phyloP scores from a whole-genome alignment of 1,140 invertebrate species.

The Hormaphis cornu region DNA sequence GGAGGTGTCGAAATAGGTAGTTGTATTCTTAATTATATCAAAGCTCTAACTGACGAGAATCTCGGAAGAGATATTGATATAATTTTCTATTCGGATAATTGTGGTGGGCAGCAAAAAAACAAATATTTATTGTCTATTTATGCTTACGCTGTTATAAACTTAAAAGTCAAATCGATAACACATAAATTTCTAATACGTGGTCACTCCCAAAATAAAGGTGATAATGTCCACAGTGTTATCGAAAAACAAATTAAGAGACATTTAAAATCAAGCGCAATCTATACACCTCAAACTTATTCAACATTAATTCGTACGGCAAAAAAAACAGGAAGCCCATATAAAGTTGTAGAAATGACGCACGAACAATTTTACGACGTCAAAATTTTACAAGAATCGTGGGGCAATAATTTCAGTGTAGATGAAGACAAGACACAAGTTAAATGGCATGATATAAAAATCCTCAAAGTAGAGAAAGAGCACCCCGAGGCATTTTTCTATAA shows the following conservation, averaged over 20 bases:
- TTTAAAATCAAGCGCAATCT: background rate
- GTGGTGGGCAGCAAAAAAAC: slow-evolving; percentile 35
- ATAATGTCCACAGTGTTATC: background rate
- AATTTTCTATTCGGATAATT: slow-evolving; percentile 38
- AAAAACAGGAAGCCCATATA: background rate
- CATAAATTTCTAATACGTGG: background rate
- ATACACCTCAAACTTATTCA: background rate
- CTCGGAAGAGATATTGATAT: slow-evolving; percentile 19
- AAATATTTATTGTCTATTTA: slow-evolving; percentile 21
- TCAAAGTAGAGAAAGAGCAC: slow-evolving; percentile 6
- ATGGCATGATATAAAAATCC: slow-evolving; percentile 4
- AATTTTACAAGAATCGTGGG: slow-evolving; percentile 3
- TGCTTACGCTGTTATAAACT: slow-evolving; percentile 26
- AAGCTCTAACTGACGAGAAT: background rate
- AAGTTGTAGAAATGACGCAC: slow-evolving; percentile 1
- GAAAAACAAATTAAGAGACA: background rate
- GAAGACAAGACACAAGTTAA: slow-evolving; percentile 11
- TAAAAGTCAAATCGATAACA: slow-evolving; percentile 9
- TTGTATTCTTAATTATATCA: slow-evolving; percentile 39
- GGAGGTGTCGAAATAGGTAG: slow-evolving; percentile 38
- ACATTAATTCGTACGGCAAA: background rate
- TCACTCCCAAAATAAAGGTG: background rate
- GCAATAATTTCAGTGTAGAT: background rate
- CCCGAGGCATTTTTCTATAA: background rate
- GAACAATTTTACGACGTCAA: slow-evolving; percentile 9